These are phyloP conservation scores for Tympanoctomys barrerae DNA, from an alignment of 2,797 vertebrate species.

Conservation along the genomic window DNA sequence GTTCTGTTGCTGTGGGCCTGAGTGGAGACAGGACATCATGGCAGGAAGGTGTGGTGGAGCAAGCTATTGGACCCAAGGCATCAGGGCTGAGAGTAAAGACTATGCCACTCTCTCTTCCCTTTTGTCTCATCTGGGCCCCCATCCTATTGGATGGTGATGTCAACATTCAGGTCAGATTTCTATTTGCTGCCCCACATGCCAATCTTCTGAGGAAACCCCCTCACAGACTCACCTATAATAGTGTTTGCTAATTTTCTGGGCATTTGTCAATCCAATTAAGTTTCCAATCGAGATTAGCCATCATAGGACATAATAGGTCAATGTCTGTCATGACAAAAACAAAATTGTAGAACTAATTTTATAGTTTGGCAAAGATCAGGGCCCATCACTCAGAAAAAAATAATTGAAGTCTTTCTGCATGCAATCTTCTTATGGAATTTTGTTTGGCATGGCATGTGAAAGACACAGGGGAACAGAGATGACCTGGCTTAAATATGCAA, in stretches of 20 bases:
- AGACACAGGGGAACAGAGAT: not conserved
- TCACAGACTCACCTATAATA: not conserved
- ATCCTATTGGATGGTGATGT: not conserved
- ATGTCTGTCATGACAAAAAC: not conserved
- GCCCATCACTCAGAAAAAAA: not conserved
- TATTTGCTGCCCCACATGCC: not conserved
- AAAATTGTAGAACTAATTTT: conserved; percentile 30
- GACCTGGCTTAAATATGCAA: not conserved
- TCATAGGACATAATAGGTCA: not conserved
- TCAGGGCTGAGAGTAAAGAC: no score
- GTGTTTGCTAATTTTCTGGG: not conserved
- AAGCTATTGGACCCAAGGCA: not conserved
- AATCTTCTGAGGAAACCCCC: not conserved
- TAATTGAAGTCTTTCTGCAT: not conserved
- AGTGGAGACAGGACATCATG: not conserved
- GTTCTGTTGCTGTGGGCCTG: not conserved
- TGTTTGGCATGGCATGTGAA: not conserved
- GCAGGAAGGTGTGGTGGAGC: not conserved
- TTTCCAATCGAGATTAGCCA: not conserved
- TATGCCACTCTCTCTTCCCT: not conserved
- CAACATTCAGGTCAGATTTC: not conserved
- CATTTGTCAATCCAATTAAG: not conserved
- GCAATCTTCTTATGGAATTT: not conserved
- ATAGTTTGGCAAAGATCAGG: not conserved
- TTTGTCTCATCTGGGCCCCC: not conserved